Percentiles rank a stretch among this genome's conserved stretches.
Evolutionary conservation across 92 coral and sea anemone species (phyloP).

Genomic region (Pocillopora grandis): DNA sequence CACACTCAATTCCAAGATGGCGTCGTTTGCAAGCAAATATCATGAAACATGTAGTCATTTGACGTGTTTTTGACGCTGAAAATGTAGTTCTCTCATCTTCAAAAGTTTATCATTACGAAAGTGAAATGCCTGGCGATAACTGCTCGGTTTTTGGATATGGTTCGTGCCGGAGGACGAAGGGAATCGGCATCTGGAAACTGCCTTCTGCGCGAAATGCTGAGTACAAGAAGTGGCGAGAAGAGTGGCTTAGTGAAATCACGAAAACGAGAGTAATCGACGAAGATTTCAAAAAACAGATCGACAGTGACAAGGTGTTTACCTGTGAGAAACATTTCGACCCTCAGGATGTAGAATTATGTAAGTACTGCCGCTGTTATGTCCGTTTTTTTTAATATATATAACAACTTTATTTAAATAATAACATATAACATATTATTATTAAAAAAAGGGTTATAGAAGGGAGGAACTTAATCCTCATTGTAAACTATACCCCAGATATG

Average conservation of each 20-base stretch:
- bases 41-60: too few species aligned
- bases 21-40: too few species aligned
- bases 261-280: constrained; percentile 35
- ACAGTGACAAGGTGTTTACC: constrained; percentile 26
- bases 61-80: neutral
- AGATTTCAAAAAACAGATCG: constrained; percentile 49
- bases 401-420: too few species aligned
- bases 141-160: constrained; percentile 45
- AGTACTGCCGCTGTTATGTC: constrained; percentile 12
- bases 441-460: too few species aligned
- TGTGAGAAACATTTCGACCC: neutral
- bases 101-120: constrained; percentile 8
- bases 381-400: too few species aligned
- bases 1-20: too few species aligned
- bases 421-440: too few species aligned
- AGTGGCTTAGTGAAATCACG: constrained; percentile 46
- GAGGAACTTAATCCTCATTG: too few species aligned
- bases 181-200: too few species aligned
- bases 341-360: constrained; percentile 46
- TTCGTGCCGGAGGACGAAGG: constrained; percentile 29
- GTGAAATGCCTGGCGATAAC: constrained; percentile 47
- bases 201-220: constrained; percentile 33
- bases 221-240: constrained; percentile 48
- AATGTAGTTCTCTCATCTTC: constrained; percentile 6
- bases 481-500: too few species aligned